Evolutionary conservation across 2,888 invertebrate species (phyloP), one percentile per base, ranked within the genome.

Genomic region (Timandra comae): DNA sequence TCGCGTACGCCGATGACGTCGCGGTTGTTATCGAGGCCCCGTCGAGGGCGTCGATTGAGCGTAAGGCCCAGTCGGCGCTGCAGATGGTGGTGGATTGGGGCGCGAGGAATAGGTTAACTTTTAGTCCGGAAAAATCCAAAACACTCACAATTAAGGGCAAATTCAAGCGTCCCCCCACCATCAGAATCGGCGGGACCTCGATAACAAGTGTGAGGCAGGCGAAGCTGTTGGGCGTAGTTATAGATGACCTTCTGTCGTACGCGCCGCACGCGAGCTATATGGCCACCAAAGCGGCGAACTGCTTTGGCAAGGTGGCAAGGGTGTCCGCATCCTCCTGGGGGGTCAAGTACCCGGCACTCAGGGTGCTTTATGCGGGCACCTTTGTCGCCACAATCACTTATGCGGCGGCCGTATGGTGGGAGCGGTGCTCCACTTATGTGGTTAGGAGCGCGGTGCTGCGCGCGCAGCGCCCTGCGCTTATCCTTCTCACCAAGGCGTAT

Each of bases 291-390:
- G 47, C 51, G 5, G 39, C 46, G n/a, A n/a, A n/a, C n/a, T n/a
- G n/a, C n/a, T n/a, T n/a, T n/a, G n/a, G n/a, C n/a, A n/a, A n/a
- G n/a, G 1, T 61, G 34, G 40, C 53, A 10, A 31, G 56, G 0
- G 48, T 52, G 1, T 61, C 51, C 5, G 45, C 55, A 3, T 37
- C 52, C 1, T 32, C 43, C 1, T 55, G 57, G 53, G 56, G 54
- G 0, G 21, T 52, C 6, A 11, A 21, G 1, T 29, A 20, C 8
- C 20, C 3, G 9, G 19, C 13, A 2, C 29, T 29, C 1, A 10
- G 29, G 3, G 16, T 34, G 2, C 3, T 34, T 1, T 26, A 34
- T 21, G 19, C 12, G 6, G 33, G 33, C 7, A 33, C 33, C 2
- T 28, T 16, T 12, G 33, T 33, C 4, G 13, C 33, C 3, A 29